A percentile compares a stretch with the other conserved stretches of the same genome.
phyloP scores from a whole-genome alignment of 2,113 vertebrate genomes.

The Hiodon alosoides region DNA sequence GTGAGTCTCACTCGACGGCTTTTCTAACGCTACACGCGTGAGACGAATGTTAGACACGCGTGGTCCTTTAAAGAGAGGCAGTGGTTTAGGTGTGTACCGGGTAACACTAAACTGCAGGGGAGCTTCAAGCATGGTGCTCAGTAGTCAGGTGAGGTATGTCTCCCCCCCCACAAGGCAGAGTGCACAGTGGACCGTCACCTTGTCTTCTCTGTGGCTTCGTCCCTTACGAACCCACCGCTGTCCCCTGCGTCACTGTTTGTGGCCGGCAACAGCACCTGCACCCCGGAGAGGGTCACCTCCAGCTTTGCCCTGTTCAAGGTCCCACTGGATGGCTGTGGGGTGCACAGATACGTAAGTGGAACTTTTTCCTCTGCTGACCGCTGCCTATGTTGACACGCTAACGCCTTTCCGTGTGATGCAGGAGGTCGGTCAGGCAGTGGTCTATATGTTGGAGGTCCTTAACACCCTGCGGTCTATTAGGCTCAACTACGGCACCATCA shows the following conservation, averaged over 20 bases:
- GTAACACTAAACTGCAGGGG: too few species aligned
- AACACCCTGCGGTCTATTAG: slow-evolving; percentile 53
- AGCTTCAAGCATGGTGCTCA: too few species aligned
- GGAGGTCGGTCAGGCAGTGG: slow-evolving; percentile 54
- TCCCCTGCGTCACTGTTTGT: slow-evolving; percentile 47
- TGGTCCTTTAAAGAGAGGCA: too few species aligned
- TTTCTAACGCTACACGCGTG: too few species aligned
- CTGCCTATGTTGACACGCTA: not conserved
- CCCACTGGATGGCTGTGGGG: slow-evolving; percentile 62
- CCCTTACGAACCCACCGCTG: slow-evolving; percentile 58
- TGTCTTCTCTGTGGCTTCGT: slow-evolving; percentile 62
- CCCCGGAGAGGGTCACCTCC: slow-evolving; percentile 49
- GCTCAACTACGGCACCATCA: slow-evolving; percentile 64
- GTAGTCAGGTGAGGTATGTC: too few species aligned
- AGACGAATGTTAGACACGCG: too few species aligned
- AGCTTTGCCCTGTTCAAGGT: slow-evolving; percentile 63
- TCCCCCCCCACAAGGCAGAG: slow-evolving; percentile 37
- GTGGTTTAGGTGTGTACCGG: slow-evolving; percentile 18
- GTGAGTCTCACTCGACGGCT: slow-evolving; percentile 40
- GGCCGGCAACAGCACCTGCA: slow-evolving; percentile 53
- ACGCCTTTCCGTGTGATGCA: slow-evolving; percentile 31
- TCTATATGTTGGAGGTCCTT: slow-evolving; percentile 60
- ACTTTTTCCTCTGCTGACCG: not conserved
- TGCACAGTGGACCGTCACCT: slow-evolving; percentile 68
- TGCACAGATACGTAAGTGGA: slow-evolving; percentile 53